Conservation (phyloP, 2,797 vertebrate species). For the Buceros bicornis region DNA sequence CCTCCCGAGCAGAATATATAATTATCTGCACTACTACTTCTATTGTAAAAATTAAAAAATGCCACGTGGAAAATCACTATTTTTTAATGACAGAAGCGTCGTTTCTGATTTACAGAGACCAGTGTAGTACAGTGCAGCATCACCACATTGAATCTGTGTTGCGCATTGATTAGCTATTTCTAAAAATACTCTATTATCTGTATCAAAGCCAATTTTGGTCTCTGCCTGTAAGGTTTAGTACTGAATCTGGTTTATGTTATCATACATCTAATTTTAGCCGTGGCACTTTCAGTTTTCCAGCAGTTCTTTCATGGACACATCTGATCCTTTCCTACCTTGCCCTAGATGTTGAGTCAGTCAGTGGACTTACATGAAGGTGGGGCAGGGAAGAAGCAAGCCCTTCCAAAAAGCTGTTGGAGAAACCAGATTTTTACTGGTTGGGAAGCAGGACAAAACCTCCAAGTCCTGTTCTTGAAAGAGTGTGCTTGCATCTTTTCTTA, state of each 20-base stretch:
- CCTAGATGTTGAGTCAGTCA: not conserved
- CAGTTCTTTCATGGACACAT: not conserved
- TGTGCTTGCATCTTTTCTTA: not conserved
- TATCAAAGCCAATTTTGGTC: not conserved
- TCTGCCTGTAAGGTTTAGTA: not conserved
- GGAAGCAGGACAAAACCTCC: not conserved
- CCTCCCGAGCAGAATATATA: not conserved
- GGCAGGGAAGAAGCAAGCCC: not conserved
- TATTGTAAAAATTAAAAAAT: not conserved
- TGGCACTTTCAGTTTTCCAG: not conserved
- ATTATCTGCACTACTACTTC: not conserved
- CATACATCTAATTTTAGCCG: not conserved
- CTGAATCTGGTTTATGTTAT: not conserved
- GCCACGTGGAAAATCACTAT: not conserved
- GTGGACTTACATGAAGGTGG: not conserved
- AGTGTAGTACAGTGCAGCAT: not conserved
- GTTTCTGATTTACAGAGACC: not conserved
- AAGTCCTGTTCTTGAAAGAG: not conserved
- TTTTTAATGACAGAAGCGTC: not conserved
- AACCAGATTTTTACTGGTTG: not conserved
- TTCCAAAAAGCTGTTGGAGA: not conserved
- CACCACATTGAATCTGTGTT: not conserved
- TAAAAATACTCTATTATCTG: not conserved
- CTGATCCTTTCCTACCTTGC: not conserved
- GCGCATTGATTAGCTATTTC: not conserved